Evolutionary conservation across 2,797 vertebrate genomes (phyloP).

Genomic region (Diglossa cyanea): DNA sequence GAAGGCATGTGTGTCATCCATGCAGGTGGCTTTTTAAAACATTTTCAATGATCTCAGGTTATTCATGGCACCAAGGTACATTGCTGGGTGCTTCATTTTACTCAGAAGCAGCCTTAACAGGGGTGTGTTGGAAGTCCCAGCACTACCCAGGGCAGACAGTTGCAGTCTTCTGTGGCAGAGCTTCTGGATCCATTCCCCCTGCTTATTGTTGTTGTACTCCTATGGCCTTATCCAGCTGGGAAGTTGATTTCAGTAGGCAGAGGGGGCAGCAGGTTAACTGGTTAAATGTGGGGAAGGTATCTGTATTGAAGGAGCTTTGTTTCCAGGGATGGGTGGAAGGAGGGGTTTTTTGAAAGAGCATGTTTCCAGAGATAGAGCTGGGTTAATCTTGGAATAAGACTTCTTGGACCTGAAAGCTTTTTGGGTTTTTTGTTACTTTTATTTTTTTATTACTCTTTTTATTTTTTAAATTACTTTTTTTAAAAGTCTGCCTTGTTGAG

Average conservation of each 20-base stretch:
- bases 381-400: background rate
- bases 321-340: background rate
- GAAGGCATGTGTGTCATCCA: background rate
- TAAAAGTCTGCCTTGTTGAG: background rate
- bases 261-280: background rate
- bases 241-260: background rate
- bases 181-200: background rate
- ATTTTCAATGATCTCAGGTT: background rate
- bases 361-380: background rate
- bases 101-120: background rate
- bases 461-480: no score
- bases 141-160: background rate
- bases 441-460: background rate
- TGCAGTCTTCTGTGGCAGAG: background rate
- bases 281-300: background rate
- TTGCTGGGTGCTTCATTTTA: background rate
- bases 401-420: background rate
- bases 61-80: background rate
- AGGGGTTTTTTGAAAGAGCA: background rate
- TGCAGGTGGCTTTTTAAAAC: background rate
- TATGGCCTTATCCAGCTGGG: fast-evolving
- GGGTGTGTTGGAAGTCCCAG: background rate
- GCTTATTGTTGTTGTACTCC: fast-evolving
- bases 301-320: background rate
- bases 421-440: background rate